Base-by-base conservation (phyloP, 2,797 vertebrate species). In the Notolepis coatsorum region DNA sequence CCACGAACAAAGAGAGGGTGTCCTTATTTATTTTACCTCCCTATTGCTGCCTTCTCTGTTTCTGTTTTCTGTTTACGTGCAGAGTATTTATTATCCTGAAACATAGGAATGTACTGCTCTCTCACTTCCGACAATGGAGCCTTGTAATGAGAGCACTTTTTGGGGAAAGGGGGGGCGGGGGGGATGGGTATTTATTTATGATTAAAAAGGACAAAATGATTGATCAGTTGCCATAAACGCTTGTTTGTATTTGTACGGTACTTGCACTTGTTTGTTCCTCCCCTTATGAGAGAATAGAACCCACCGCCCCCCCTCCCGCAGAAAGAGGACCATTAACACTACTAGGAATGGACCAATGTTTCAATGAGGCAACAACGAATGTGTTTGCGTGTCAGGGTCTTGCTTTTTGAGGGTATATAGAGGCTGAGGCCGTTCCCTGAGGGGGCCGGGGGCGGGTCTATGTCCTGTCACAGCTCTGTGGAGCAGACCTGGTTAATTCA, bases 401-500 rank as follows among this genome's bases (percentile, higher is more conserved):
- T 75, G 74, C 48, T 47, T 77, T n/a, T 37, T 7, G 41, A 73
- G 53, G 65, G 45, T 42, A 8, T 35, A 2, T 7, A 43, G 72
- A 65, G 68, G 61, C 63, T 49, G 28, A 50, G 71, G 75, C 50
- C 65, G 50, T 54, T 69, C 38, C 71, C 46, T 24, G 56, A 15
- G 18, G 42, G 53, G 49, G 38, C 18, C n/a, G 38, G 15, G 38
- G 15, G 35, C n/a, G 35, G 10, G 77, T 77, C 75, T 82, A 50
- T 77, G 76, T 73, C 48, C 60, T 72, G 71, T 86, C 71, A 73
- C 61, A 67, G 84, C 82, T 85, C 65, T 73, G 68, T 71, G 68
- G 73, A 74, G 82, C 61, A 55, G 71, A 80, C 77, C 70, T 66
- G 78, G 77, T 77, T 82, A 73, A 79, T 84, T 76, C 85, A 77